phyloP scores from a whole-genome alignment of 2,888 invertebrate genomes.

The Operophtera brumata region DNA sequence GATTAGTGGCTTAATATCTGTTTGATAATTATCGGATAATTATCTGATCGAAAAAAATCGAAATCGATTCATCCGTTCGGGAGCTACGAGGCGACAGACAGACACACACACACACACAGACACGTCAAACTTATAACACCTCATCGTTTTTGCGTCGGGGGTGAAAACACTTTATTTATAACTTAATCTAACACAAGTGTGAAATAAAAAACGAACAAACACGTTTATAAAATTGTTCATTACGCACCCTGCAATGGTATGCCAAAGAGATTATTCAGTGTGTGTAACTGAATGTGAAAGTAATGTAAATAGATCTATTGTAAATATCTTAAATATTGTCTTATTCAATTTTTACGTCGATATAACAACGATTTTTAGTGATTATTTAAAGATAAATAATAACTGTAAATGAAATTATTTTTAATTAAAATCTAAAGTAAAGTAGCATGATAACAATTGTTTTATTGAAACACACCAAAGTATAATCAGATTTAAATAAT shows the following conservation, averaged over 20 bases:
- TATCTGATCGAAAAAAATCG: too few species aligned
- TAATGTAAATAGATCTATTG: constrained; percentile 28
- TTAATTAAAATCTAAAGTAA: background rate
- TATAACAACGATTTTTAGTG: background rate
- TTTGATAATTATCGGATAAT: too few species aligned
- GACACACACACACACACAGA: too few species aligned
- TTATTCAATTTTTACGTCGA: constrained; percentile 10
- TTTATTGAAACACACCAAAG: background rate
- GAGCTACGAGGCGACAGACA: too few species aligned
- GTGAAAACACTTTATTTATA: too few species aligned
- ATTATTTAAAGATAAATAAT: background rate
- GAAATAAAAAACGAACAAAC: too few species aligned
- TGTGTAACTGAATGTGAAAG: constrained; percentile 43
- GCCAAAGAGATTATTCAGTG: constrained; percentile 68
- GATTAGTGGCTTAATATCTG: too few species aligned
- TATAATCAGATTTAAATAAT: too few species aligned
- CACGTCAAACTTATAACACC: too few species aligned
- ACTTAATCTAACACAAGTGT: too few species aligned
- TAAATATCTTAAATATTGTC: constrained; percentile 24
- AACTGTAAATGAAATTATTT: constrained; percentile 5
- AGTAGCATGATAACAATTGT: background rate
- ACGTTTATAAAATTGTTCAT: constrained; percentile 5
- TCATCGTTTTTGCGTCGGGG: too few species aligned
- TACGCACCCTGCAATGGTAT: constrained; percentile 54
- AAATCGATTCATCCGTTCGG: too few species aligned